Percentiles rank a stretch among this genome's conserved stretches.
Evolutionary conservation across 2,888 invertebrate species (phyloP).

Genomic region (Orthosia gracilis): DNA sequence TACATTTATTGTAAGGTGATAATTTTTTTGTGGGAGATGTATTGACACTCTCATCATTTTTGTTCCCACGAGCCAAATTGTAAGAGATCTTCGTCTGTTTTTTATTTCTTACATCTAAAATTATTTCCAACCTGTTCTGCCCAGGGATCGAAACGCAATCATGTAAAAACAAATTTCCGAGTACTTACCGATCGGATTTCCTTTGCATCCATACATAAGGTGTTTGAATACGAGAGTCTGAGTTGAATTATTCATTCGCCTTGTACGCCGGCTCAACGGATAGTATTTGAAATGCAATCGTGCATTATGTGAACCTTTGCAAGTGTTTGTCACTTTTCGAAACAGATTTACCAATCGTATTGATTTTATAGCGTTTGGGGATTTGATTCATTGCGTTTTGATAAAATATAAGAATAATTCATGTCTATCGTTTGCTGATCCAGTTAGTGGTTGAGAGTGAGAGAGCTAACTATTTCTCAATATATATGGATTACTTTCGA

Average conservation of each 20-base stretch:
- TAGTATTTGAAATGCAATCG: conserved; percentile 82
- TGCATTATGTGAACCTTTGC: conserved; percentile 80
- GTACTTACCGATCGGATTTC: conserved; percentile 77
- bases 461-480: too few relatives aligned
- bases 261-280: conserved; percentile 73
- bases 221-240: conserved; percentile 70
- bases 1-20: too few relatives aligned
- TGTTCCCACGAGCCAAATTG: not conserved
- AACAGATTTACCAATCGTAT: conserved; percentile 60
- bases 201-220: conserved; percentile 72
- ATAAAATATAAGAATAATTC: too few relatives aligned
- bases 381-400: not conserved
- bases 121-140: not conserved
- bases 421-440: too few relatives aligned
- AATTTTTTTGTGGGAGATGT: too few relatives aligned
- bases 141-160: conserved; percentile 35
- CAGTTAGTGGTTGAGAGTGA: too few relatives aligned
- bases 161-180: conserved; percentile 69
- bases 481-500: too few relatives aligned
- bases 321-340: conserved; percentile 71
- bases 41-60: not conserved
- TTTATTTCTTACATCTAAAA: not conserved
- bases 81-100: not conserved
- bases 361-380: conserved; percentile 44
- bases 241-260: too few relatives aligned